Conservation (phyloP, 2,888 invertebrate genomes). For the Agapostemon virescens region DNA sequence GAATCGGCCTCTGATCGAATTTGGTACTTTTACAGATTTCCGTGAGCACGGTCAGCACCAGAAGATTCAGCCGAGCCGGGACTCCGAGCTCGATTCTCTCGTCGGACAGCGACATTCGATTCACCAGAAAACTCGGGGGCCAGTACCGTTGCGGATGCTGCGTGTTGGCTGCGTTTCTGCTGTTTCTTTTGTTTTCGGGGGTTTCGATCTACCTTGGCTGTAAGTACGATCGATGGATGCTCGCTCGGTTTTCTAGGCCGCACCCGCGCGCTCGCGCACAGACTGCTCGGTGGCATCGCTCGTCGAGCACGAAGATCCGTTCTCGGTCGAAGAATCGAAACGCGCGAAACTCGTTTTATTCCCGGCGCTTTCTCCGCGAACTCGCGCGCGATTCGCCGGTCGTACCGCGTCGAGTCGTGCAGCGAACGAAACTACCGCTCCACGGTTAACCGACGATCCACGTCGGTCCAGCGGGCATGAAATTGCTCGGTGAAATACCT, state of each 20-base stretch:
- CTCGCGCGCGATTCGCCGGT: slow-evolving; percentile 38
- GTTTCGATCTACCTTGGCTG: slow-evolving; percentile 86
- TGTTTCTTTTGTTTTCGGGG: slow-evolving; percentile 88
- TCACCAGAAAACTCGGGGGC: slow-evolving; percentile 91
- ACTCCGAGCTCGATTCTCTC: slow-evolving; percentile 91
- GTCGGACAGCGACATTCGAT: slow-evolving; percentile 93
- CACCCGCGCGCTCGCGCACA: too few relatives aligned
- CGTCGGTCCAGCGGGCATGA: slow-evolving; percentile 50
- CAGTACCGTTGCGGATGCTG: slow-evolving; percentile 94
- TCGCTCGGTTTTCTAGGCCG: not conserved
- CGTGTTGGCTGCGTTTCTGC: slow-evolving; percentile 90
- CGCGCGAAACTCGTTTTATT: slow-evolving; percentile 19
- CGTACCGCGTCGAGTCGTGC: slow-evolving; percentile 20
- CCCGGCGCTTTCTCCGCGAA: slow-evolving; percentile 57
- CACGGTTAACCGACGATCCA: slow-evolving; percentile 61
- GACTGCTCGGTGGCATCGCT: not conserved
- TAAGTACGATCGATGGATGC: slow-evolving; percentile 80
- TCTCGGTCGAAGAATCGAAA: slow-evolving; percentile 14
- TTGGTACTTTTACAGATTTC: slow-evolving; percentile 80
- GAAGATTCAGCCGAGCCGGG: slow-evolving; percentile 81
- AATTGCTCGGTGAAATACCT: slow-evolving; percentile 50
- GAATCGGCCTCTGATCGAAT: not conserved
- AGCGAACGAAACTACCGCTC: slow-evolving; percentile 48
- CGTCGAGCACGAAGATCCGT: not conserved
- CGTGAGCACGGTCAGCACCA: slow-evolving; percentile 81